phyloP scores from a whole-genome alignment of 2,113 vertebrate species.

The Pholis gunnellus region DNA sequence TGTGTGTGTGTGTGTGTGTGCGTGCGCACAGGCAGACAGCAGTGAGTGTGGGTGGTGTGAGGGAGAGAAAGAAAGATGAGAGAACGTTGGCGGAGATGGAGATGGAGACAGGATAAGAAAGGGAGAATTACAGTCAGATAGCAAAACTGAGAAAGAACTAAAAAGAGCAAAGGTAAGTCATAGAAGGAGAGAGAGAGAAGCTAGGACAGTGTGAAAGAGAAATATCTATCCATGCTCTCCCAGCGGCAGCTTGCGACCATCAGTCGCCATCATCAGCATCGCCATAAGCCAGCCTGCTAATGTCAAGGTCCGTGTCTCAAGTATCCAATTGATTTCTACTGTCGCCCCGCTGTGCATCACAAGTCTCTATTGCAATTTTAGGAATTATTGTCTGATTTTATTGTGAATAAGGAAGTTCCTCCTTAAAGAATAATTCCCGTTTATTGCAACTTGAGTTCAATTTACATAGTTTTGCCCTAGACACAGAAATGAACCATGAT shows the following conservation, averaged over 20 bases:
- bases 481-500: neutral
- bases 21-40: slow-evolving; percentile 46
- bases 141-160: slow-evolving; percentile 16
- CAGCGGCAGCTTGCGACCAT: slow-evolving; percentile 9
- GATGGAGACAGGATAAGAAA: neutral
- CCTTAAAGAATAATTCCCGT: neutral
- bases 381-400: neutral
- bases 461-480: neutral
- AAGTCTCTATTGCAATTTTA: slow-evolving; percentile 1
- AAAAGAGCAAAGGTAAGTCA: slow-evolving; percentile 60
- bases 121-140: neutral
- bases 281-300: slow-evolving; percentile 10
- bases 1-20: slow-evolving; percentile 14
- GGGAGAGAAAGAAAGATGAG: slow-evolving; percentile 19
- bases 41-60: slow-evolving; percentile 58
- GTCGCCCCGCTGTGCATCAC: neutral
- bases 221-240: slow-evolving; percentile 4
- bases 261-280: neutral
- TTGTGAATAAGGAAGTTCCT: neutral
- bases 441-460: neutral
- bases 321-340: slow-evolving; percentile 10
- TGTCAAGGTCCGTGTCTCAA: slow-evolving; percentile 10
- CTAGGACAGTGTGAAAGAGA: neutral
- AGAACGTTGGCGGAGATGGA: slow-evolving; percentile 23
- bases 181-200: neutral